Evolutionary conservation across 2,797 vertebrate species (phyloP), one percentile per base, ranked within the genome.

Genomic region (Takifugu rubripes): DNA sequence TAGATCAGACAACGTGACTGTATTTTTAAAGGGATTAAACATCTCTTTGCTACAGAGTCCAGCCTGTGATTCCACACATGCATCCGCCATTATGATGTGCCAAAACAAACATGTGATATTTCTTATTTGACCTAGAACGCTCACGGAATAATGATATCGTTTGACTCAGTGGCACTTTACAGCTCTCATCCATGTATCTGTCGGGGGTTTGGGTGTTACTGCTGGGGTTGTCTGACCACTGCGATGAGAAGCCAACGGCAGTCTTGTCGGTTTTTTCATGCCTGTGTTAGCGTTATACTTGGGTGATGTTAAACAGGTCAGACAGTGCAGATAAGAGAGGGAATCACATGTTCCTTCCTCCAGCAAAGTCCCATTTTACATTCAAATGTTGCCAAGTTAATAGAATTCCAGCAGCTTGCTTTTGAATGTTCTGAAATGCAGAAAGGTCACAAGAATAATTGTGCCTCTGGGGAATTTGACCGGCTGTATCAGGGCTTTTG

Each of bases 271-370:
- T 5, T 46, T 25, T 44, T 68, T 56, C 64, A 68, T 5, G 52
- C 70, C 51, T 52, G 36, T 66, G 50, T 11, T 43, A 2, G 43
- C 52, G 16, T 57, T 61, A 43, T 56, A 8, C 45, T 9, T 6
- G 1, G 24, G 40, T 78, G 73, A 78, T 16, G 58, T 48, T 70
- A 50, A 80, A 45, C 57, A 63, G 25, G 36, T 40, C 21, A 45
- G 77, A 61, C 69, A 65, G 63, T 16, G n/a, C 52, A 53, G 48
- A 62, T 17, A 48, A 49, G 15, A 51, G 17, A 25, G 59, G 42
- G 25, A 45, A 56, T 70, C 45, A 50, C 52, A 29, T 57, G 56
- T 16, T 61, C 54, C 29, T n/a, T 40, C 54, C 57, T 65, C 26
- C 44, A 47, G 72, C 25, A 2, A 21, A 53, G 54, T 45, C 49